phyloP scores from a whole-genome alignment of 2,888 invertebrate genomes.

The Agonopterix subpropinquella region DNA sequence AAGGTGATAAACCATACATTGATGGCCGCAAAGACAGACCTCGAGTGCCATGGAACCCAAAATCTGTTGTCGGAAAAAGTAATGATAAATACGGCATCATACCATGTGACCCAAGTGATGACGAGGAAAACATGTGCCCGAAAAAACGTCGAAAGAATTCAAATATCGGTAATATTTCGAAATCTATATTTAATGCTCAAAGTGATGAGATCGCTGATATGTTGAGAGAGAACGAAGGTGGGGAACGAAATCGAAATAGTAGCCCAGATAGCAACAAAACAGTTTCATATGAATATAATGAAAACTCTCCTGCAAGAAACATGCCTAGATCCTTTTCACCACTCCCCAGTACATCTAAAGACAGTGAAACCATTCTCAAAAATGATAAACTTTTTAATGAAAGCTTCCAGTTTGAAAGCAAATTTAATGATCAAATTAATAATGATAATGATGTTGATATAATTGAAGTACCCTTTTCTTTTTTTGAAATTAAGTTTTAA shows the following conservation, averaged over 20 bases:
- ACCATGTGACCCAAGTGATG: conserved; percentile 5
- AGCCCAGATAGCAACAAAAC: conserved; percentile 30
- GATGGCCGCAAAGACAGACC: conserved; percentile 28
- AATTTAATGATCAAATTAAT: conserved; percentile 7
- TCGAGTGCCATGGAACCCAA: conserved; percentile 15
- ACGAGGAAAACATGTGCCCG: conserved; percentile 12
- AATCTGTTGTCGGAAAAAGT: conserved; percentile 21
- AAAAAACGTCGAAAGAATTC: conserved; percentile 13
- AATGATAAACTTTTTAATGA: conserved; percentile 38
- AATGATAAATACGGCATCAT: conserved; percentile 22
- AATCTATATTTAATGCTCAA: conserved; percentile 32
- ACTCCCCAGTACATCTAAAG: conserved; percentile 43
- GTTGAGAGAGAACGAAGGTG: conserved; percentile 7
- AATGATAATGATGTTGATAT: conserved; percentile 20
- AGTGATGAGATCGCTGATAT: conserved; percentile 24
- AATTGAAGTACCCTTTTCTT: conserved; percentile 18
- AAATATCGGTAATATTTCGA: conserved; percentile 15
- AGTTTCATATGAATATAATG: conserved; percentile 18
- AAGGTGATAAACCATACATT: conserved; percentile 26
- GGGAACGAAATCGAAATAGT: neutral
- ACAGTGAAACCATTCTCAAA: conserved; percentile 27
- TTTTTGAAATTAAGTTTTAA: too few species aligned
- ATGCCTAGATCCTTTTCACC: conserved; percentile 29
- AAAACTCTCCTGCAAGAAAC: conserved; percentile 6
- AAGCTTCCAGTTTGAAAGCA: conserved; percentile 15